Base-by-base conservation (phyloP, 2,797 vertebrate genomes). In the Chaetodon trifasciatus region DNA sequence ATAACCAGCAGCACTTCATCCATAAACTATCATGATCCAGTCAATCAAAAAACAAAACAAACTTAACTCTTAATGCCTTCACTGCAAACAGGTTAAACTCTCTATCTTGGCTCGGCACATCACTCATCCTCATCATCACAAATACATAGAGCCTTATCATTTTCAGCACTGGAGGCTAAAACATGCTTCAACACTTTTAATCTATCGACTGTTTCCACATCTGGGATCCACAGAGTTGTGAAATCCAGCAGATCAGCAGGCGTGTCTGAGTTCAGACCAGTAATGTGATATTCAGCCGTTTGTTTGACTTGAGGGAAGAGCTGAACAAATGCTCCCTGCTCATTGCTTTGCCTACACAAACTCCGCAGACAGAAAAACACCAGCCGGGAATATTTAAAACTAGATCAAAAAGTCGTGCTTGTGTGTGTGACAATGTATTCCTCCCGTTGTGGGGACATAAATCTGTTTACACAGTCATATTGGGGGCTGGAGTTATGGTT, bases 291-390 rank as follows among this genome's bases (percentile, higher is more conserved):
- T n/a, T 71, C 32, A 16, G 70, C 70, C 2, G 16, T 86, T 85
- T 92, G 82, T 94, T 93, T 92, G 86, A 89, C 89, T 89, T 92
- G 44, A 91, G 90, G 88, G 92, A 90, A 76, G 91, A 86, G 79
- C 78, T 73, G 72, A 78, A 73, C 77, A 87, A 90, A 92, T 46
- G 4, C 61, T 12, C 47, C 58, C 73, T 74, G 67, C 83, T 87
- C 76, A 83, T 86, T 76, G 13, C 68, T 39, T 50, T 71, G 61
- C 6, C 40, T 39, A 81, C 60, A 74, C 40, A 82, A 88, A 87
- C 80, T 85, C 60, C 15, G 50, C 49, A 62, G 73, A 71, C 70
- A 74, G 35, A 74, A 65, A 69, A 4, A 10, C 21, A 46, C 9
- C 24, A 66, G 13, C 1, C 7, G 16, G 4, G 13, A 24, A 24